phyloP scores from a whole-genome alignment of 2,113 vertebrate genomes.

The Saccopteryx leptura region DNA sequence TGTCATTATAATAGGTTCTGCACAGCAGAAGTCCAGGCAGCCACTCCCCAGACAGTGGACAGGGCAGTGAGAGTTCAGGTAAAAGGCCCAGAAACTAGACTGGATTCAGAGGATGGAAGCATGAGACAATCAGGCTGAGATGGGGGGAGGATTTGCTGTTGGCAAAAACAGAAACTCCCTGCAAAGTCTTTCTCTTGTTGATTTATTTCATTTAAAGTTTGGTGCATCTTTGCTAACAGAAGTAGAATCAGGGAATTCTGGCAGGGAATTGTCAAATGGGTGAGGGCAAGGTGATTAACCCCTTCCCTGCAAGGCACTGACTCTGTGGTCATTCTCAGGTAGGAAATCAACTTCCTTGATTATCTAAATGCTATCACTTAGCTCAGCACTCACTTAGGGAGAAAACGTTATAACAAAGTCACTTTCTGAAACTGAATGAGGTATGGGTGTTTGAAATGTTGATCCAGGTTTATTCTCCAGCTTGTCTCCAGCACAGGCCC shows the following conservation, averaged over 20 bases:
- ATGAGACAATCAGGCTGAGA: background rate
- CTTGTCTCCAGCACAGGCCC: conserved; percentile 20
- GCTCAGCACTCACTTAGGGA: background rate
- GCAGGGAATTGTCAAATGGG: background rate
- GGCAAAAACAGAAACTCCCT: background rate
- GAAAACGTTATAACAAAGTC: background rate
- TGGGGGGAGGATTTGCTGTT: background rate
- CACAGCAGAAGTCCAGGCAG: background rate
- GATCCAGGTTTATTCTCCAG: background rate
- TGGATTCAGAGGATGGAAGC: background rate
- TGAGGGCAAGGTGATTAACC: background rate
- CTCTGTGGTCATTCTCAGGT: background rate
- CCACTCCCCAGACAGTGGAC: background rate
- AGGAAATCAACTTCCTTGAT: conserved; percentile 15
- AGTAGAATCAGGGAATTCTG: background rate
- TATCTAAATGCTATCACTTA: background rate
- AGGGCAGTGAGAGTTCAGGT: background rate
- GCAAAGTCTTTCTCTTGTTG: background rate
- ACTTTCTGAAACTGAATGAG: background rate
- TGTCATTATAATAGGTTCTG: background rate
- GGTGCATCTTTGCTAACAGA: background rate
- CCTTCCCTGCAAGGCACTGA: background rate
- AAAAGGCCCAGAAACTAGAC: background rate
- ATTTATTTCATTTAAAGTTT: background rate
- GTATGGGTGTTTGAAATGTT: background rate